Evolutionary conservation across 2,797 vertebrate species (phyloP).

Genomic region (Eospalax fontanierii): DNA sequence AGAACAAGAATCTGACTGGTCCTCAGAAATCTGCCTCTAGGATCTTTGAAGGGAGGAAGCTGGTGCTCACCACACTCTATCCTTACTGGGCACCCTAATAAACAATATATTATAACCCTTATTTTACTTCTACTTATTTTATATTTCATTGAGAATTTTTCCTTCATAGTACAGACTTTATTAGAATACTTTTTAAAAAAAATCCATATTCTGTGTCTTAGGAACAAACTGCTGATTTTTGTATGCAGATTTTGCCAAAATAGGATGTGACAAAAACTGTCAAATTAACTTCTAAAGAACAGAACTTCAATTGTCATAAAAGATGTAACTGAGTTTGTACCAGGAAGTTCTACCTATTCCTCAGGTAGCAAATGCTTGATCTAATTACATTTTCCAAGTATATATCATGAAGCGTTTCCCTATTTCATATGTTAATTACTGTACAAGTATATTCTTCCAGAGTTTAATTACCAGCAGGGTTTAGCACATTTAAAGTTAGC

Average conservation of each 20-base stretch:
- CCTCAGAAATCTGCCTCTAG: not conserved
- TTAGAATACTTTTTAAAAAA: not conserved
- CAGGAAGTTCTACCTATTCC: not conserved
- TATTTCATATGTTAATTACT: slow-evolving; percentile 23
- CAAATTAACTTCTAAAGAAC: slow-evolving; percentile 46
- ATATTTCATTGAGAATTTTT: not conserved
- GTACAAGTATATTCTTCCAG: not conserved
- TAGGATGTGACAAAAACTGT: not conserved
- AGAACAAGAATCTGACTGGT: no score
- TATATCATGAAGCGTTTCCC: not conserved
- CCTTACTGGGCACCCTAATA: not conserved
- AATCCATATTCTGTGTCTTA: slow-evolving; percentile 28
- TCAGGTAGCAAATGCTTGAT: not conserved
- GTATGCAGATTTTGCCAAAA: slow-evolving; percentile 3
- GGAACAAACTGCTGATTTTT: not conserved
- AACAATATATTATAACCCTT: not conserved
- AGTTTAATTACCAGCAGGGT: not conserved
- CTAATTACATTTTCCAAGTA: not conserved
- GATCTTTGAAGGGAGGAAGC: not conserved
- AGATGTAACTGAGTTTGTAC: not conserved
- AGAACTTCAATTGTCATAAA: slow-evolving; percentile 7
- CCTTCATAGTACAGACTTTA: not conserved
- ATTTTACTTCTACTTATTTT: not conserved
- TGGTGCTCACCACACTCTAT: not conserved
- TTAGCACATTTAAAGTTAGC: not conserved